Evolutionary conservation across 2,113 vertebrate genomes (phyloP), one percentile per base, ranked within the genome.

Genomic region (Brienomyrus brachyistius): DNA sequence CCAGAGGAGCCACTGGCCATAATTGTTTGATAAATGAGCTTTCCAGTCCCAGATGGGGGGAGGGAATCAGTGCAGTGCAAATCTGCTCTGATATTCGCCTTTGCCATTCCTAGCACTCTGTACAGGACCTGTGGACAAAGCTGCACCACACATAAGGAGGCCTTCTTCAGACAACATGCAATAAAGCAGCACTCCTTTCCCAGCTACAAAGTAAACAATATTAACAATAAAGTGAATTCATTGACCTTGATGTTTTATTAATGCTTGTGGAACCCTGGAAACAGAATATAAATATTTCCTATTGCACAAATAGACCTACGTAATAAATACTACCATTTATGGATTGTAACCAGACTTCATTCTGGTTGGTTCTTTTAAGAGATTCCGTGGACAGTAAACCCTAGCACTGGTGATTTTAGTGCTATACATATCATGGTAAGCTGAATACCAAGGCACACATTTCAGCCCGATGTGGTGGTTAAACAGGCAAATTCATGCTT

Each of bases 11-110:
- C 92, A 91, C 94, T 93, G 95, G 92, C 94, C 92, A 91, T 94
- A 96, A 96, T 93, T 94, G 95, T 93, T 93, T 96, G 95, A 96
- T 96, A 95, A 96, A 96, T 94, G 95, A 94, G 92, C 92, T 92
- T 94, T 95, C 93, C 91, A 87, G 88, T 89, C 92, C 88, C 88
- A 86, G 91, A 23, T 70, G 54, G 90, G 91, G 66, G 89, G 91
- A 86, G 50, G 40, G 77, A 35, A 15, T 56, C 27, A 27, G 27
- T 56, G 31, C 86, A 40, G 83, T 47, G 40, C 47, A 13, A 23
- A 47, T 54, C 82, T 48, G 5, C 87, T 80, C 43, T 88, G 6
- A 56, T 43, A 52, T 40, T 40, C 21, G 31, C 48, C 90, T 35
- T 48, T 40, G 35, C 54, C 15, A 43, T 48, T 31, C 0, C 56